A percentile compares a stretch with the other conserved stretches of the same genome.
These are phyloP conservation scores for Myiagra hebetior DNA, from an alignment of 2,113 vertebrate species.

Conservation along the genomic window DNA sequence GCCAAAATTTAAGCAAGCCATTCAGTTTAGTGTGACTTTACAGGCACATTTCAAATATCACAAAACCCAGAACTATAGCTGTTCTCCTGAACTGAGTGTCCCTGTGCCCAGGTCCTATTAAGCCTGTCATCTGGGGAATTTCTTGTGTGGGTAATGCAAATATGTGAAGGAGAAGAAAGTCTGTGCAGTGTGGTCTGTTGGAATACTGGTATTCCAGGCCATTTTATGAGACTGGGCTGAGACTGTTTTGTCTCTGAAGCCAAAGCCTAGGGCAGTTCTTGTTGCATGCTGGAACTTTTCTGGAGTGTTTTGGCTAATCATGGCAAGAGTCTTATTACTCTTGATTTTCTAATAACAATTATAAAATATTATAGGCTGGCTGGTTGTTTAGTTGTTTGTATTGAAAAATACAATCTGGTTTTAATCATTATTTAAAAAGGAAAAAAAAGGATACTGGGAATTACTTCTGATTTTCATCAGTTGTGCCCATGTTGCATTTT, in stretches of 20 bases:
- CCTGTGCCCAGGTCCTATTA: not conserved
- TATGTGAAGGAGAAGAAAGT: not conserved
- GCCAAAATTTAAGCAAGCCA: not conserved
- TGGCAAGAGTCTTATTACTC: not conserved
- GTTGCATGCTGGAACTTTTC: not conserved
- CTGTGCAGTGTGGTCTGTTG: not conserved
- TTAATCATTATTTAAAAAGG: not conserved
- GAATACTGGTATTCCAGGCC: not conserved
- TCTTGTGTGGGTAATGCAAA: not conserved
- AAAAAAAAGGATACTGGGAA: not conserved
- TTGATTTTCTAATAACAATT: not conserved
- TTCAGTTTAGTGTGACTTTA: not conserved
- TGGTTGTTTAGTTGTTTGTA: not conserved
- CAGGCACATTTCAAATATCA: not conserved
- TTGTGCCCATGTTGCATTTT: conserved; percentile 8
- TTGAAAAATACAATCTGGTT: not conserved
- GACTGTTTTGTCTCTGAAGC: not conserved
- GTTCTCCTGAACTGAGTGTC: not conserved
- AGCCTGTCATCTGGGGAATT: not conserved
- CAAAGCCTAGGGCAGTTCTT: not conserved
- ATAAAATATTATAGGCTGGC: not conserved
- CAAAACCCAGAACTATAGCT: not conserved
- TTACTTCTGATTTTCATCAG: not conserved
- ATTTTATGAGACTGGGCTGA: not conserved
- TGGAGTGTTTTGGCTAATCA: not conserved